These are phyloP conservation scores for Acrobasis repandana DNA, from an alignment of 2,888 invertebrate genomes.

Conservation along the genomic window DNA sequence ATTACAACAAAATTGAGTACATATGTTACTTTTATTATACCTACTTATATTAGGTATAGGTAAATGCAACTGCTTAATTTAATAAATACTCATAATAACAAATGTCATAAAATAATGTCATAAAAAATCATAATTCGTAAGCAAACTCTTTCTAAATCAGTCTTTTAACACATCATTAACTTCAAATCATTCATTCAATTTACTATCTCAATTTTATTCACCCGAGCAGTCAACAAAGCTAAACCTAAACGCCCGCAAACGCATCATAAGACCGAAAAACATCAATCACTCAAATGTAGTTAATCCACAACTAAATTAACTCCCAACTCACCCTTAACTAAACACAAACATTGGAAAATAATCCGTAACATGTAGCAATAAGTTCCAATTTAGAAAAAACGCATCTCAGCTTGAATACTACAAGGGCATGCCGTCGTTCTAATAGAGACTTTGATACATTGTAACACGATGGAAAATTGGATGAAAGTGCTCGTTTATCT, in stretches of 20 bases:
- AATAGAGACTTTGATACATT: slow-evolving; percentile 38
- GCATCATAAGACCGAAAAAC: slow-evolving; percentile 53
- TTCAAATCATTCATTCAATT: slow-evolving; percentile 25
- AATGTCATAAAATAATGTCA: not conserved
- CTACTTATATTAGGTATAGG: too few relatives aligned
- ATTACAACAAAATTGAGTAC: too few relatives aligned
- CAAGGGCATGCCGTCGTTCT: slow-evolving; percentile 21
- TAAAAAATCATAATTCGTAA: too few relatives aligned
- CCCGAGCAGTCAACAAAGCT: slow-evolving; percentile 37
- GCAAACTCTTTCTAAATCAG: not conserved
- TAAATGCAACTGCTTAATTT: too few relatives aligned
- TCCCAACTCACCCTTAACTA: slow-evolving; percentile 61
- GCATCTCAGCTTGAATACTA: slow-evolving; percentile 11
- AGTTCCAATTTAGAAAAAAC: slow-evolving; percentile 39
- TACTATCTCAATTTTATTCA: slow-evolving; percentile 19
- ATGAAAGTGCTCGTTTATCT: slow-evolving; percentile 49
- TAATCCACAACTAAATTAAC: slow-evolving; percentile 81
- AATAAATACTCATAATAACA: not conserved
- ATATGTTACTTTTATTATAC: too few relatives aligned
- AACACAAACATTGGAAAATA: slow-evolving; percentile 38
- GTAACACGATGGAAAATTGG: slow-evolving; percentile 51
- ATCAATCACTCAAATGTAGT: slow-evolving; percentile 78
- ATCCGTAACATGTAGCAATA: slow-evolving; percentile 42
- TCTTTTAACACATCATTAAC: not conserved
- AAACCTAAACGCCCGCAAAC: slow-evolving; percentile 45